Base-by-base conservation (phyloP, 2,113 vertebrate species). In the Catagonus wagneri region DNA sequence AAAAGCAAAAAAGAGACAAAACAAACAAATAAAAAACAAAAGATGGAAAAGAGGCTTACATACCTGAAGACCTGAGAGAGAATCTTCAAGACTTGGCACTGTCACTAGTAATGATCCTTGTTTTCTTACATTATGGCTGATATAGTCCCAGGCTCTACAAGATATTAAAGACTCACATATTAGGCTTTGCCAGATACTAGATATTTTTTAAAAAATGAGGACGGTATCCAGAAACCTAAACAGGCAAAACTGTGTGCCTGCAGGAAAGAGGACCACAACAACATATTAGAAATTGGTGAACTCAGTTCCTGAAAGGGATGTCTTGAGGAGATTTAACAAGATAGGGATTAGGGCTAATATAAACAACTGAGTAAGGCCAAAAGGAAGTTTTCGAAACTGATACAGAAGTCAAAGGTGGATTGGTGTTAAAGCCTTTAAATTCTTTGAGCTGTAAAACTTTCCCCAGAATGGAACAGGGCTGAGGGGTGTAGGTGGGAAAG, bases 91-190 rank as follows among this genome's bases (percentile, higher is more conserved):
- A 96, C 98, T 98, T 87, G 99, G 99, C 72, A 99, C 99, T 6
- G 99, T 99, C 74, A 99, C 98, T 97, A 99, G 89, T 68, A 99
- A 98, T 2, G 98, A 98, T 1, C 99, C 99, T 98, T 96, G 98
- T 96, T 99, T 99, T 93, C 97, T 98, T 83, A 99, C 96, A 74
- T 99, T 98, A 94, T 98, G 97, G 93, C 98, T 98, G 97, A 99
- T 99, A 97, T 98, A 99, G 65, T 98, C 98, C 99, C 99, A 99
- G 32, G 99, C 98, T 98, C 99, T 99, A 97, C 54, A 98, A 98
- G 34, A 98, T 34, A 98, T 96, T 78, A 96, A 88, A 96, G 97
- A 96, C 19, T 25, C 34, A 1, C 34, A 86, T 34, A 29, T 90
- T 50, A 74, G 75, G 20, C 63, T 93, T 78, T 78, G 81, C 16